A percentile compares a stretch with the other conserved stretches of the same genome.
Conservation (phyloP, 2,113 vertebrate genomes). For the Thryonomys swinderianus region DNA sequence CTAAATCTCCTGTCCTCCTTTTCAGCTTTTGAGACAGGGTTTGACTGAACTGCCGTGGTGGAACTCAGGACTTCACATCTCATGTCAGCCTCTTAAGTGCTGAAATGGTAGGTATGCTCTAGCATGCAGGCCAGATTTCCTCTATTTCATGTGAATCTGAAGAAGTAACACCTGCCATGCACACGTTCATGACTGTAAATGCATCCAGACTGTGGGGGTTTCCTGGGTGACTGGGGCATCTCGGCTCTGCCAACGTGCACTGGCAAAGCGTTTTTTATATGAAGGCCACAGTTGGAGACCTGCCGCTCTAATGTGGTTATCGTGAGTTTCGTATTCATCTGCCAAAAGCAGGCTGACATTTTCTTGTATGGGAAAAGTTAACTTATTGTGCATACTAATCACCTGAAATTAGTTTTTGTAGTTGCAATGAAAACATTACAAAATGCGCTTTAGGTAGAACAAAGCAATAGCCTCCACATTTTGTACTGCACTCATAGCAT, state of each 20-base stretch:
- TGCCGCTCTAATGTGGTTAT: background rate
- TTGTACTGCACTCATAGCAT: background rate
- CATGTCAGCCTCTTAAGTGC: background rate
- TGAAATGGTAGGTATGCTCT: background rate
- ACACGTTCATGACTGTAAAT: background rate
- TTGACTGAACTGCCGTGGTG: background rate
- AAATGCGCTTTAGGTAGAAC: background rate
- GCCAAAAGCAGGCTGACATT: background rate
- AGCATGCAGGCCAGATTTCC: background rate
- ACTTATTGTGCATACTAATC: background rate
- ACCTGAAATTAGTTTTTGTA: constrained; percentile 16
- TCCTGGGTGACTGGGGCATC: background rate
- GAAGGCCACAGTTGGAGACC: background rate
- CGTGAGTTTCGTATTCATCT: background rate
- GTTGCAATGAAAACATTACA: background rate
- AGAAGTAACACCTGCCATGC: background rate
- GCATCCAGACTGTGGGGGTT: background rate
- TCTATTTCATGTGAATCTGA: background rate
- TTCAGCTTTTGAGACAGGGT: background rate
- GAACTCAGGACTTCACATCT: background rate
- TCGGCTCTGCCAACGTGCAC: background rate
- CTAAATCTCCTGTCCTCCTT: no score
- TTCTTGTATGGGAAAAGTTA: constrained; percentile 8
- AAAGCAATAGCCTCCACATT: background rate
- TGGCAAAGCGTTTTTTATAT: background rate